Conservation (phyloP, 1,140 invertebrate genomes). For the Eumaeus atala region DNA sequence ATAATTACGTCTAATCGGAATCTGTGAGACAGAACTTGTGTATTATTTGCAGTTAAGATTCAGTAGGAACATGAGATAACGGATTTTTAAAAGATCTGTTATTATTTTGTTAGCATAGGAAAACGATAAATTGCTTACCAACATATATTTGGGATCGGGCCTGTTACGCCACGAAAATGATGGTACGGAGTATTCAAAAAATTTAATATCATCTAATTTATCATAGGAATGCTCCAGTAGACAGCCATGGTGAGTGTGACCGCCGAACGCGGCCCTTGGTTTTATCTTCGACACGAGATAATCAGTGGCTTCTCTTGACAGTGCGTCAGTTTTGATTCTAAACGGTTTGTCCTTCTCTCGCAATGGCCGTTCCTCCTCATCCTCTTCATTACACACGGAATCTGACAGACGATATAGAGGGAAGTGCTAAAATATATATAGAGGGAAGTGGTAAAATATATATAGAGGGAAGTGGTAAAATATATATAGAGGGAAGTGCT, state of each 20-base stretch:
- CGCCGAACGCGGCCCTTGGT: constrained; percentile 89
- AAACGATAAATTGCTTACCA: constrained; percentile 75
- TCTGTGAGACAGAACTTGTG: no score
- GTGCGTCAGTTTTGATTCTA: constrained; percentile 88
- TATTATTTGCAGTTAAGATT: no score
- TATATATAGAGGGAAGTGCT: constrained; percentile 81
- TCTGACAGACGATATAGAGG: constrained; percentile 94
- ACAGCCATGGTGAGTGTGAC: constrained; percentile 96
- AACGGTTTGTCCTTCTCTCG: constrained; percentile 79
- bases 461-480: background rate
- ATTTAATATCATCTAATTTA: constrained; percentile 39
- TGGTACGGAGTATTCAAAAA: constrained; percentile 85
- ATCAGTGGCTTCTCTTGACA: constrained; percentile 88
- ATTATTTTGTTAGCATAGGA: no score
- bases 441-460: background rate
- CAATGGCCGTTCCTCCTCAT: constrained; percentile 80
- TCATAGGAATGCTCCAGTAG: constrained; percentile 64
- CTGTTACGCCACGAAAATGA: constrained; percentile 98
- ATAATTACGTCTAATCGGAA: no score
- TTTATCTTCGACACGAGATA: constrained; percentile 81
- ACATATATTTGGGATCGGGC: constrained; percentile 90
- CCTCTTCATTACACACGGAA: constrained; percentile 84
- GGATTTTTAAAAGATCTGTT: no score
- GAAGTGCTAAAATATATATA: constrained; percentile 92
- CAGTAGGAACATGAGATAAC: no score